phyloP scores from a whole-genome alignment of 2,113 vertebrate species.

The Paramisgurnus dabryanus region DNA sequence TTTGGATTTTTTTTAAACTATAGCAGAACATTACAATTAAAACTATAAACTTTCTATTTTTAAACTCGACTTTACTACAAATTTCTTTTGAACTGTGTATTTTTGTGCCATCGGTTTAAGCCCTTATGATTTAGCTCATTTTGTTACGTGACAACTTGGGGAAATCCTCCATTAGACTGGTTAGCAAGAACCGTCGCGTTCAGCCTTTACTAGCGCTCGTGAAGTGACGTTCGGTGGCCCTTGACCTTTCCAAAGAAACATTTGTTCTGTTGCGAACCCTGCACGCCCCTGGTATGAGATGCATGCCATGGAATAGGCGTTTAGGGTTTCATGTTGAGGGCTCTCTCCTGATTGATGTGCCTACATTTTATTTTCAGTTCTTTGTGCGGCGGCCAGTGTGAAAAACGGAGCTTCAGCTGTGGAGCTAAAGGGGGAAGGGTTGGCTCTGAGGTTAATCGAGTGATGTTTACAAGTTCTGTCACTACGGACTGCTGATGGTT shows the following conservation, averaged over 20 bases:
- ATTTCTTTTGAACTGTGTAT: neutral
- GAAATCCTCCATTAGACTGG: constrained; percentile 28
- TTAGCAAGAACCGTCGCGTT: constrained; percentile 17
- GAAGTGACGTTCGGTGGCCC: constrained; percentile 30
- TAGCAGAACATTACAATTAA: neutral
- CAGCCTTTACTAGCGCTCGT: constrained; percentile 34
- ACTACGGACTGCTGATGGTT: constrained; percentile 70
- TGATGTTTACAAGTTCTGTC: constrained; percentile 66
- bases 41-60: neutral
- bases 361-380: constrained; percentile 76
- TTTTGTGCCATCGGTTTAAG: neutral
- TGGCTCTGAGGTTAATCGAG: constrained; percentile 61
- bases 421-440: constrained; percentile 3
- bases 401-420: constrained; percentile 53
- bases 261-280: constrained; percentile 73
- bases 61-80: neutral
- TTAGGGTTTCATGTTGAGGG: constrained; percentile 73
- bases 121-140: neutral
- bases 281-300: constrained; percentile 72
- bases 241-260: constrained; percentile 77
- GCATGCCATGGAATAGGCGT: constrained; percentile 69
- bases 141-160: neutral
- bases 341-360: constrained; percentile 74
- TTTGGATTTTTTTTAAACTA: too few relatives aligned
- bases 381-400: constrained; percentile 74